These are phyloP conservation scores for Macaria notata DNA, from an alignment of 2,888 invertebrate genomes.

Conservation along the genomic window DNA sequence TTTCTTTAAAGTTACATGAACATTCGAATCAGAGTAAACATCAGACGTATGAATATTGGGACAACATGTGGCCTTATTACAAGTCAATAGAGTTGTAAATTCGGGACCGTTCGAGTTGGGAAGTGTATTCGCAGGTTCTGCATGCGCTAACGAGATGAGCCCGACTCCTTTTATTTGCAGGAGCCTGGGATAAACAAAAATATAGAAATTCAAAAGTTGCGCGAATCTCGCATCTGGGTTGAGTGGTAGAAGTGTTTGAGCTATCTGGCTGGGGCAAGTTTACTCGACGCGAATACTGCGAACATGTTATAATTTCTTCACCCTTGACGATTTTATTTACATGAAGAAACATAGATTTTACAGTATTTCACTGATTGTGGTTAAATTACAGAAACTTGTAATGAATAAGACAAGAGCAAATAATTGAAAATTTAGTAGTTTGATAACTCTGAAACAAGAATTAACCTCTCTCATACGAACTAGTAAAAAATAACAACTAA, in stretches of 20 bases:
- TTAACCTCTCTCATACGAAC: no score
- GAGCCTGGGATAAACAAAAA: conserved; percentile 23
- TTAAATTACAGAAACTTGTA: no score
- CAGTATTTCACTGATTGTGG: no score
- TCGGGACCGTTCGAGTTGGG: background rate
- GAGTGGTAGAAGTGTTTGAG: conserved; percentile 24
- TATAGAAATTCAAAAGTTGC: conserved; percentile 21
- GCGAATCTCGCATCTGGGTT: conserved; percentile 18
- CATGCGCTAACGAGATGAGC: conserved; percentile 43
- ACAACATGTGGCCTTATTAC: background rate
- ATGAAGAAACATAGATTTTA: no score
- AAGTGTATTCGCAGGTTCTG: conserved; percentile 20
- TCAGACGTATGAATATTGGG: no score
- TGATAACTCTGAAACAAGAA: no score
- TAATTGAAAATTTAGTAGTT: no score
- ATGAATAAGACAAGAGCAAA: no score
- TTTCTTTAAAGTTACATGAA: no score
- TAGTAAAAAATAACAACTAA: no score
- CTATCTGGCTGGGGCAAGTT: conserved; percentile 23
- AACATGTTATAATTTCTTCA: conserved; percentile 6
- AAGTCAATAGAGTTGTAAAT: background rate
- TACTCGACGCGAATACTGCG: conserved; percentile 8
- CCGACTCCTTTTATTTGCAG: conserved; percentile 35
- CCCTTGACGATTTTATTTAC: conserved; percentile 1
- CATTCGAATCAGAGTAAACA: no score